Conservation (phyloP, 1,140 invertebrate genomes). For the Danaus plexippus region DNA sequence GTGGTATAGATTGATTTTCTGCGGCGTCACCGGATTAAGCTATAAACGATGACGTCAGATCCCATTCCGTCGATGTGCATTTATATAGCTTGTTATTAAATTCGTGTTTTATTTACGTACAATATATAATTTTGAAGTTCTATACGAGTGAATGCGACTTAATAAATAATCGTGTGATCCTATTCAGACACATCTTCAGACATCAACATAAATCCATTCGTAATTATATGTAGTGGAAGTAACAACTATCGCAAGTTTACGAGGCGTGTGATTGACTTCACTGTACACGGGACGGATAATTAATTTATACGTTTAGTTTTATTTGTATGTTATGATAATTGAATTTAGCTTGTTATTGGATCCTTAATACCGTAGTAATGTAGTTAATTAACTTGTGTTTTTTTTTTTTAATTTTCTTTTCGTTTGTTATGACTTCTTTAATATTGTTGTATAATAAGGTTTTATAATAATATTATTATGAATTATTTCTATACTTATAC, state of each 20-base stretch:
- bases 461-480: no score
- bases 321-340: conserved; percentile 6
- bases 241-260: conserved; percentile 54
- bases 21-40: conserved; percentile 28
- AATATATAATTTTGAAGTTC: no score
- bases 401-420: no score
- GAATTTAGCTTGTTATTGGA: conserved; percentile 6
- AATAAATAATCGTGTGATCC: neutral
- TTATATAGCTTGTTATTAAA: neutral
- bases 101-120: no score
- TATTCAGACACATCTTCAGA: no score
- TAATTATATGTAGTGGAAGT: conserved; percentile 71
- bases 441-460: no score
- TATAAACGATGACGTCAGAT: conserved; percentile 3
- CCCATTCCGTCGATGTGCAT: conserved; percentile 4
- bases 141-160: neutral
- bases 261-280: conserved; percentile 53
- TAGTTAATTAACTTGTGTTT: neutral
- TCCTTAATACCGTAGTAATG: neutral
- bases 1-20: conserved; percentile 56
- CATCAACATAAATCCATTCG: conserved; percentile 36
- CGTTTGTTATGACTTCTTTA: no score
- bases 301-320: conserved; percentile 26
- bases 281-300: conserved; percentile 36
- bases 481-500: no score